phyloP scores from a whole-genome alignment of 2,113 vertebrate species.

The Aramus guarauna region DNA sequence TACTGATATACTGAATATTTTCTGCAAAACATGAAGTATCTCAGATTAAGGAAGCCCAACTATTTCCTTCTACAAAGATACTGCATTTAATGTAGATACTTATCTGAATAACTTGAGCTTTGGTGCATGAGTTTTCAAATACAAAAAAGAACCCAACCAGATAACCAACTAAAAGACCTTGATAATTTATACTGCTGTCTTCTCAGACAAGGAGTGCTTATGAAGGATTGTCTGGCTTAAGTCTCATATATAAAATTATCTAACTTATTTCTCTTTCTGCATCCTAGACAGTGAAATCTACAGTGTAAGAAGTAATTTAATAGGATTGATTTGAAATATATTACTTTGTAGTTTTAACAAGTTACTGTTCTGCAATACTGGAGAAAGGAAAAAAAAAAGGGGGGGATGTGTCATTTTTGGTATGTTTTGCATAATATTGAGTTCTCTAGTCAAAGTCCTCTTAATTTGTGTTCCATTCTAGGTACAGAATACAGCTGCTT shows the following conservation, averaged over 20 bases:
- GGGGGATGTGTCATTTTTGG: background rate
- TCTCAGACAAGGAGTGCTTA: background rate
- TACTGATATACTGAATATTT: background rate
- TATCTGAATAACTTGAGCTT: background rate
- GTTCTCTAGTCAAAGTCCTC: background rate
- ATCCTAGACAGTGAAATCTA: background rate
- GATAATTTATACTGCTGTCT: background rate
- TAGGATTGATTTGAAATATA: background rate
- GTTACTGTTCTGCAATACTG: background rate
- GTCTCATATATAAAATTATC: background rate
- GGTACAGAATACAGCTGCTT: background rate
- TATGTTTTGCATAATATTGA: background rate
- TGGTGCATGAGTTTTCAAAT: background rate
- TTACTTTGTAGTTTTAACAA: background rate
- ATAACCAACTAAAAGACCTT: background rate
- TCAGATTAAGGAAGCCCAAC: background rate
- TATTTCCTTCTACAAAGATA: background rate
- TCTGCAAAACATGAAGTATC: background rate
- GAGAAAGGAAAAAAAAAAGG: background rate
- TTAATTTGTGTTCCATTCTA: background rate
- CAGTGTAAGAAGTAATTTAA: background rate
- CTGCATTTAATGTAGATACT: background rate
- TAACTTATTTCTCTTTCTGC: background rate
- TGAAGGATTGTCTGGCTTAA: background rate
- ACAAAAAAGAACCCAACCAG: background rate